Percentiles rank a stretch among this genome's conserved stretches.
Evolutionary conservation across 2,113 vertebrate species (phyloP).

Genomic region (Glaucomys volans): DNA sequence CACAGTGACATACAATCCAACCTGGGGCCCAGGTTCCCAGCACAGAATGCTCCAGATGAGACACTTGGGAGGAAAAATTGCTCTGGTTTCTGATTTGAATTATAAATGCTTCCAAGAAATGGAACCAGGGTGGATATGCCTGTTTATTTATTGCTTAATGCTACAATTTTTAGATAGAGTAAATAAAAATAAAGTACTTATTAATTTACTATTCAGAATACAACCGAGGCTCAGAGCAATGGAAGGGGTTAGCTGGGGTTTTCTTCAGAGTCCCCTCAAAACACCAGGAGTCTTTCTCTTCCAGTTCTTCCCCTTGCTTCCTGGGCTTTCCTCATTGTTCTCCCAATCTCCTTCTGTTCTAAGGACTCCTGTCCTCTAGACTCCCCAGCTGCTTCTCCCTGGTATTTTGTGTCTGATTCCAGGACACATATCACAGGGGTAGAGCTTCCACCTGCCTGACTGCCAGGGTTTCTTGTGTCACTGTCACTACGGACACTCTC

Average conservation of each 20-base stretch:
- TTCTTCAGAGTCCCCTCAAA: neutral
- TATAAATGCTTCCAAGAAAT: constrained; percentile 58
- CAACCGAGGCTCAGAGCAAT: neutral
- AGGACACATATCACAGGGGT: neutral
- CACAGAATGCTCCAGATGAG: constrained; percentile 22
- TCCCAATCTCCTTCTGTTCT: neutral
- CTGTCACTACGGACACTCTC: neutral
- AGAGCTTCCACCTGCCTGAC: too few species aligned
- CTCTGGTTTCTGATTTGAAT: constrained; percentile 57
- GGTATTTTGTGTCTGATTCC: neutral
- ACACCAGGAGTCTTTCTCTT: neutral
- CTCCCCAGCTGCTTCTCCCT: neutral
- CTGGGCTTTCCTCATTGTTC: too few species aligned
- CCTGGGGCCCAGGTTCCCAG: neutral
- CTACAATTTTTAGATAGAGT: constrained; percentile 33
- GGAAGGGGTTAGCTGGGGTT: neutral
- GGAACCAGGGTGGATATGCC: constrained; percentile 48
- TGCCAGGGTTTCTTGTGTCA: neutral
- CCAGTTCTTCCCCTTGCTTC: neutral
- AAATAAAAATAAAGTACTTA: constrained; percentile 43
- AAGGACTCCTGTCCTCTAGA: neutral
- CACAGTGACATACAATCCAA: constrained; percentile 6
- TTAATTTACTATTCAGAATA: constrained; percentile 3
- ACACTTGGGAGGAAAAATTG: neutral
- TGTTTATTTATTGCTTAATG: constrained; percentile 55